Evolutionary conservation across 2,797 vertebrate species (phyloP).

Genomic region (Antennarius maculatus): DNA sequence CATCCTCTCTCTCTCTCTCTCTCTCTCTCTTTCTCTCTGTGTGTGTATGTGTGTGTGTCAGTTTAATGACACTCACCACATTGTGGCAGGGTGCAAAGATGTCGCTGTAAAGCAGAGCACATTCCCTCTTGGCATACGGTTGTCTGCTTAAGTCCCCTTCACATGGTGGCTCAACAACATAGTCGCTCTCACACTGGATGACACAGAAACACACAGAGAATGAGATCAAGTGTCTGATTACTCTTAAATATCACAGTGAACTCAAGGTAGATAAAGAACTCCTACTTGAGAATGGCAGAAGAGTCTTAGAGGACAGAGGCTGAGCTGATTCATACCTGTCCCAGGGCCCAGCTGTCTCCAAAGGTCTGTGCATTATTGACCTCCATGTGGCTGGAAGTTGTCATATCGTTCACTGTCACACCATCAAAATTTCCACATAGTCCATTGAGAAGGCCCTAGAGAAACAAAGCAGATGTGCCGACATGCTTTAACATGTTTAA

Average conservation of each 20-base stretch:
- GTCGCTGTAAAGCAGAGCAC: conserved; percentile 95
- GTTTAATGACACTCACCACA: conserved; percentile 86
- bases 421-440: conserved; percentile 99
- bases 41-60: conserved; percentile 25
- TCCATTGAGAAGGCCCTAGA: conserved; percentile 82
- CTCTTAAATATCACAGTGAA: conserved; percentile 74
- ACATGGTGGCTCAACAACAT: conserved; percentile 90
- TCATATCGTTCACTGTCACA: conserved; percentile 97
- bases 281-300: conserved; percentile 7
- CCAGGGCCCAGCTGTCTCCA: conserved; percentile 96
- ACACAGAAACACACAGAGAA: conserved; percentile 74
- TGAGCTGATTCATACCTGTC: conserved; percentile 84
- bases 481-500: not conserved
- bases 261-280: conserved; percentile 50
- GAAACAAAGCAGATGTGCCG: conserved; percentile 3
- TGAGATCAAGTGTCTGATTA: conserved; percentile 73
- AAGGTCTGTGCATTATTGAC: conserved; percentile 96
- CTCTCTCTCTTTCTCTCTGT: not conserved
- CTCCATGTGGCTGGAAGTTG: conserved; percentile 96
- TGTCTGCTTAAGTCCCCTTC: conserved; percentile 95
- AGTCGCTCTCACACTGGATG: conserved; percentile 90
- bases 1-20: too few relatives aligned
- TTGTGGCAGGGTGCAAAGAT: conserved; percentile 96
- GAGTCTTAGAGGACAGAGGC: conserved; percentile 24
- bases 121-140: conserved; percentile 98